Evolutionary conservation across 2,113 vertebrate species (phyloP).

Genomic region (Rhinoptilus africanus): DNA sequence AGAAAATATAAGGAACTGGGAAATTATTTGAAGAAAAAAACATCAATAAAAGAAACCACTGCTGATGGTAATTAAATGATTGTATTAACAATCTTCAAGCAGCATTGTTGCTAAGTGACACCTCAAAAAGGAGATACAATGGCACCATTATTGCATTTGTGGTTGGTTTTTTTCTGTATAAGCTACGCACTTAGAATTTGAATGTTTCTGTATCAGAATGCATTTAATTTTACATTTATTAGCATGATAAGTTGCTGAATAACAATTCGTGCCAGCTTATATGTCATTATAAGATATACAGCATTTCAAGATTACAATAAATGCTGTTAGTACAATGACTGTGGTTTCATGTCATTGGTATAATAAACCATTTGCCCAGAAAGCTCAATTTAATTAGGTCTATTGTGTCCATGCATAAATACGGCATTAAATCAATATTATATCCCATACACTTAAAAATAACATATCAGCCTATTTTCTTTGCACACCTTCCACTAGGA

Average conservation of each 20-base stretch:
- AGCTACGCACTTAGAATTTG: not conserved
- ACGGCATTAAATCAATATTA: not conserved
- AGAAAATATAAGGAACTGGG: not conserved
- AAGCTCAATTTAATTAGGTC: conserved; percentile 28
- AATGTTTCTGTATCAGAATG: not conserved
- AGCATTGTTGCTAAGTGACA: not conserved
- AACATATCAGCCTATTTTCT: not conserved
- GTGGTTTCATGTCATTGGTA: not conserved
- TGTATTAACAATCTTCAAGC: not conserved
- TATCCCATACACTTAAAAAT: conserved; percentile 8
- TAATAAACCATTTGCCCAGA: conserved; percentile 21
- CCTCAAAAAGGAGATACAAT: not conserved
- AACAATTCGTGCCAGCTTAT: not conserved
- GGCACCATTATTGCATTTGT: not conserved
- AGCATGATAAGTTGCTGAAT: not conserved
- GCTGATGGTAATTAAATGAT: not conserved
- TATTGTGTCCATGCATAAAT: not conserved
- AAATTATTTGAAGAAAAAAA: not conserved
- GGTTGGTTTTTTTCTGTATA: not conserved
- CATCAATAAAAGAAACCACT: not conserved
- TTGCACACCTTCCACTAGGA: not conserved
- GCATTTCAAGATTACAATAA: not conserved
- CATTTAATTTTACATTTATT: not conserved
- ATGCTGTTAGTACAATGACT: not conserved
- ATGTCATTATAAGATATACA: not conserved